These are phyloP conservation scores for Mola mola DNA, from an alignment of 2,113 vertebrate species.

Conservation along the genomic window DNA sequence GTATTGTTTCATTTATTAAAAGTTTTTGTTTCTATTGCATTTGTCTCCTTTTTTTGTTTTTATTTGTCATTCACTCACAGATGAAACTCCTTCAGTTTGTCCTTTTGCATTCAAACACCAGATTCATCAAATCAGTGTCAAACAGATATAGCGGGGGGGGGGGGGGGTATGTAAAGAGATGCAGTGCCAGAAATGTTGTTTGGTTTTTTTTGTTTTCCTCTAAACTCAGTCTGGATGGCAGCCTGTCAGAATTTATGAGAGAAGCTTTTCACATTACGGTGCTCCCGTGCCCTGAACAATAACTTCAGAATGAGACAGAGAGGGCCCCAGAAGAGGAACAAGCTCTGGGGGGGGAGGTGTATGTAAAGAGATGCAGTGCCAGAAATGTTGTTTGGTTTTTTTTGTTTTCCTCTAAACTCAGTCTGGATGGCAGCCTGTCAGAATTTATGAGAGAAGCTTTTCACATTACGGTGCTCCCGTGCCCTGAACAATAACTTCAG, in stretches of 20 bases:
- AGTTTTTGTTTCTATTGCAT: slow-evolving; percentile 66
- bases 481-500: slow-evolving; percentile 63
- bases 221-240: slow-evolving; percentile 30
- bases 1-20: slow-evolving; percentile 79
- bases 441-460: slow-evolving; percentile 42
- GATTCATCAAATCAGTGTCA: slow-evolving; percentile 13
- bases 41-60: slow-evolving; percentile 9
- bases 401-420: no score
- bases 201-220: slow-evolving; percentile 51
- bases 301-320: slow-evolving; percentile 50
- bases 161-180: slow-evolving; percentile 7
- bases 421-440: slow-evolving; percentile 32
- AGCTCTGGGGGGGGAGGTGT: no score
- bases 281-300: slow-evolving; percentile 62
- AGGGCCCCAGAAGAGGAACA: slow-evolving; percentile 23
- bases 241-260: slow-evolving; percentile 47
- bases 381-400: no score
- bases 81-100: not conserved
- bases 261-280: slow-evolving; percentile 45
- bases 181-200: slow-evolving; percentile 11
- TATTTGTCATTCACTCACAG: not conserved
- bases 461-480: slow-evolving; percentile 45
- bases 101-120: not conserved
- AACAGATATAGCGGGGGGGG: slow-evolving; percentile 5
- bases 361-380: no score